Evolutionary conservation across 2,888 invertebrate species (phyloP).

Genomic region (Drosophila affinis): DNA sequence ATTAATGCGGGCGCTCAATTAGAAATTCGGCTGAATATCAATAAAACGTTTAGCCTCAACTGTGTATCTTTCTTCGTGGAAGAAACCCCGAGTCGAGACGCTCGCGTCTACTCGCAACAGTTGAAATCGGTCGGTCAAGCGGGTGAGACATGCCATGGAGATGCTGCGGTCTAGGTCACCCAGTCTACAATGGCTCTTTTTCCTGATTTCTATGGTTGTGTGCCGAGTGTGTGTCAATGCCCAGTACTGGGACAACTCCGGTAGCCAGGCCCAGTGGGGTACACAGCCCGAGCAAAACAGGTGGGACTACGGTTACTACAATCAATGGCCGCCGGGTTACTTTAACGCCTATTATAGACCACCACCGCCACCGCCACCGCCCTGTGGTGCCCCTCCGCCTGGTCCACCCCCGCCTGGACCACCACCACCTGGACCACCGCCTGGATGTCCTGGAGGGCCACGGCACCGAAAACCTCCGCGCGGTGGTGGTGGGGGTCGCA

Average conservation of each 20-base stretch:
- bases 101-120: slow-evolving; percentile 17
- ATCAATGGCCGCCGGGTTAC: slow-evolving; percentile 33
- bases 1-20: slow-evolving; percentile 51
- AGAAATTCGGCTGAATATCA: slow-evolving; percentile 46
- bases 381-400: slow-evolving; percentile 38
- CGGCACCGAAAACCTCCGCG: not conserved
- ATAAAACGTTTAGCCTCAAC: slow-evolving; percentile 38
- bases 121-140: slow-evolving; percentile 33
- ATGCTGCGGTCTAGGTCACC: not conserved
- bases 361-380: slow-evolving; percentile 35
- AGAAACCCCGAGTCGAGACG: slow-evolving; percentile 13
- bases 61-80: slow-evolving; percentile 6
- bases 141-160: slow-evolving; percentile 30
- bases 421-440: slow-evolving; percentile 39
- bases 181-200: slow-evolving; percentile 5
- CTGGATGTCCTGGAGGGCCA: slow-evolving; percentile 35
- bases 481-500: not conserved
- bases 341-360: slow-evolving; percentile 48
- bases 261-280: not conserved
- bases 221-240: slow-evolving; percentile 18
- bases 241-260: slow-evolving; percentile 25
- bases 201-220: slow-evolving; percentile 14
- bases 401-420: slow-evolving; percentile 35
- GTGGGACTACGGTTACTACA: slow-evolving; percentile 44
- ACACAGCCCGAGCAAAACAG: slow-evolving; percentile 34